Conservation (phyloP, 2,113 vertebrate genomes). For the Xiphophorus maculatus region DNA sequence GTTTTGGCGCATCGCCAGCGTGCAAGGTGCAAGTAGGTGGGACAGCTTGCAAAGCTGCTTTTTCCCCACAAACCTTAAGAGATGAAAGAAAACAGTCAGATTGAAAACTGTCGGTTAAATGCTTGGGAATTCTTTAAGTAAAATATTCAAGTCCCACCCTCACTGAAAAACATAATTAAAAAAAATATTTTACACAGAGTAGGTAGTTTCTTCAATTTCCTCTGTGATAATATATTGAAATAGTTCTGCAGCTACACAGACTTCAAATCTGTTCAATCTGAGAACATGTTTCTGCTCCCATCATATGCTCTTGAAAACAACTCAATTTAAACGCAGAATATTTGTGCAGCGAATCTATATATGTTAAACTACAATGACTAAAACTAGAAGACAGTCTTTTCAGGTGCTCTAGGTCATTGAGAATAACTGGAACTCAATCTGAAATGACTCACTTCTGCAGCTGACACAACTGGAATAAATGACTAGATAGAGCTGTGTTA, state of each 20-base stretch:
- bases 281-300: too few relatives aligned
- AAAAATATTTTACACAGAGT: neutral
- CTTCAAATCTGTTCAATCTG: too few relatives aligned
- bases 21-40: slow-evolving; percentile 3
- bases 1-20: slow-evolving; percentile 9
- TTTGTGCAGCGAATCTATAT: too few relatives aligned
- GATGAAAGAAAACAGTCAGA: neutral
- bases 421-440: neutral
- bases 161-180: neutral
- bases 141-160: neutral
- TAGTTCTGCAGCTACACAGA: too few relatives aligned
- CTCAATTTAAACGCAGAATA: too few relatives aligned
- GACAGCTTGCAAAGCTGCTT: neutral
- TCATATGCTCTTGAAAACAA: too few relatives aligned
- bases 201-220: too few relatives aligned
- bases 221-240: neutral
- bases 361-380: neutral
- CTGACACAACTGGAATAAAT: neutral
- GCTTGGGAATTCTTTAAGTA: neutral
- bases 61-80: neutral
- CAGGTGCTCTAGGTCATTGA: neutral
- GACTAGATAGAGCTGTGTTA: neutral
- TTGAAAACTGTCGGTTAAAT: slow-evolving; percentile 17
- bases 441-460: neutral
- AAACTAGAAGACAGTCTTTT: neutral